Evolutionary conservation across 2,113 vertebrate species (phyloP), one percentile per base, ranked within the genome.

Genomic region (Channa maculata): DNA sequence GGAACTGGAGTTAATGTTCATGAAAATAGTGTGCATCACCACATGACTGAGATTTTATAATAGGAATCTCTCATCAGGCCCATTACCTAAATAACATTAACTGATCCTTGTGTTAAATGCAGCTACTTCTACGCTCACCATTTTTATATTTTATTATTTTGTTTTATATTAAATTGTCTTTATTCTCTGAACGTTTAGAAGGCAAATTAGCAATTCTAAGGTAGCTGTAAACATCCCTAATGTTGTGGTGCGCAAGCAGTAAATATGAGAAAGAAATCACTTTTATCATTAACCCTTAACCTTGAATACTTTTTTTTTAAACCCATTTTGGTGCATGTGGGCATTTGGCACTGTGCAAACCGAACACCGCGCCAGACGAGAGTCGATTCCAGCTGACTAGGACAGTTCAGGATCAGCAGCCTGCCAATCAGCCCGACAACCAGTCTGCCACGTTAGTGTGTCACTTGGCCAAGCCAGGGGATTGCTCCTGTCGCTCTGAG

Each of bases 401-500:
- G 65, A 70, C 63, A 10, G 72, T 63, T 63, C 75, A 48, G 53
- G 74, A 37, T 85, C 87, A 85, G 77, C 88, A 74, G 71, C 13
- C 61, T 74, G 76, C 49, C 79, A 76, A 51, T 77, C 86, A 68
- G 65, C 58, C 65, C 41, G 71, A 33, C 76, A 58, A 36, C 24
- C 69, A 4, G 63, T 66, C 72, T 75, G 60, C 65, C 58, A 44
- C 67, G 55, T 83, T 57, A 85, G 58, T 66, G 73, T 86, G 80
- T 75, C 82, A 82, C 66, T 87, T 67, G 82, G 71, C 70, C 73
- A 65, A 75, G 60, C 38, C 34, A 10, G 53, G 54, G 78, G 74
- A 81, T 86, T 83, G 90, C 81, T 43, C 65, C 75, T 80, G 84
- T 80, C 88, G 78, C 41, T 80, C 46, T 1, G 15, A 65, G 62